phyloP scores from a whole-genome alignment of 2,888 invertebrate genomes.

The Myathropa florea region DNA sequence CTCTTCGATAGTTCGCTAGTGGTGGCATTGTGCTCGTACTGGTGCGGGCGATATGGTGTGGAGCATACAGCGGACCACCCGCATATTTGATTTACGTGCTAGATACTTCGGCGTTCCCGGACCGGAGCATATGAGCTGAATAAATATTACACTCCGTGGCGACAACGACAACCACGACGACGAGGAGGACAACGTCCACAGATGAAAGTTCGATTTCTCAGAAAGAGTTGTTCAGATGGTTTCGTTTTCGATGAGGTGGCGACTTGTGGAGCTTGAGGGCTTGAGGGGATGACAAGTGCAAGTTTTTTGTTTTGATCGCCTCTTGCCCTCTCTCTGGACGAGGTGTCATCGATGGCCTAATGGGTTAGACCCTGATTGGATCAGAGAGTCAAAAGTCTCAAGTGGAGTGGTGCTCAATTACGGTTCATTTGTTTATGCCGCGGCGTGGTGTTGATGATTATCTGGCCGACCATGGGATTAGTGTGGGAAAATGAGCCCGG shows the following conservation, averaged over 20 bases:
- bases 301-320: too few species aligned
- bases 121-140: constrained; percentile 32
- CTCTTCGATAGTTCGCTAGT: not conserved
- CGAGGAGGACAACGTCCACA: not conserved
- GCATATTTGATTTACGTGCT: constrained; percentile 65
- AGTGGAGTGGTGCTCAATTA: not conserved
- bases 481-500: not conserved
- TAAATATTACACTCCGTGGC: not conserved
- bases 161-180: too few species aligned
- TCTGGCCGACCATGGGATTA: not conserved
- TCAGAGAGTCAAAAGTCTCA: not conserved
- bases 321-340: too few species aligned
- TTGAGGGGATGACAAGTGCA: not conserved
- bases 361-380: not conserved
- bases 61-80: constrained; percentile 38
- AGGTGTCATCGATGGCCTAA: too few species aligned
- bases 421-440: not conserved
- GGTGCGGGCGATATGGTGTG: too few species aligned
- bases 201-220: not conserved
- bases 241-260: not conserved
- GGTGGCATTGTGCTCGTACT: not conserved
- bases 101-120: constrained; percentile 26
- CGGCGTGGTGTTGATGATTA: not conserved
- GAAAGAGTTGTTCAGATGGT: not conserved
- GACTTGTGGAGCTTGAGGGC: not conserved